phyloP scores from a whole-genome alignment of 2,797 vertebrate species.

The Molothrus aeneus region DNA sequence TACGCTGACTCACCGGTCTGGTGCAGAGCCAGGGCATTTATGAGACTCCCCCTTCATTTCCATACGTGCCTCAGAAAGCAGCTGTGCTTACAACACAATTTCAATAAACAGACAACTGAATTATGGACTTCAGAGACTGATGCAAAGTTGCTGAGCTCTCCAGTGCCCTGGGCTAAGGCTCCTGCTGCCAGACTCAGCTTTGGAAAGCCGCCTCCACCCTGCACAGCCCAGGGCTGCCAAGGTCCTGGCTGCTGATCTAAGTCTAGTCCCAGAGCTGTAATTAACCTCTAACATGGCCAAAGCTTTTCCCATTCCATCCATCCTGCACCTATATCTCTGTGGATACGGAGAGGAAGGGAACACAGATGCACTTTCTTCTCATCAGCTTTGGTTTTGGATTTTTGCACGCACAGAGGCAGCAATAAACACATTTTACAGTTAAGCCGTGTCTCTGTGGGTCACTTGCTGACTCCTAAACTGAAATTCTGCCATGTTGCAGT shows the following conservation, averaged over 20 bases:
- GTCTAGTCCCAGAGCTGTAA: not conserved
- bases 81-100: constrained; percentile 43
- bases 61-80: constrained; percentile 32
- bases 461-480: not conserved
- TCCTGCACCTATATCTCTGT: not conserved
- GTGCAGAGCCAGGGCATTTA: not conserved
- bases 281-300: not conserved
- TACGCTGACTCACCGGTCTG: constrained; percentile 32
- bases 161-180: not conserved
- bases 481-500: not conserved
- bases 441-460: rapidly evolving
- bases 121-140: constrained; percentile 16
- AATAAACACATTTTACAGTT: not conserved
- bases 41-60: constrained; percentile 37
- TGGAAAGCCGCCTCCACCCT: not conserved
- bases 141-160: not conserved
- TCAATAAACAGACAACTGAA: constrained; percentile 44
- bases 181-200: not conserved
- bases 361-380: not conserved
- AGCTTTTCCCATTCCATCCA: not conserved
- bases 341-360: not conserved
- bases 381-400: not conserved
- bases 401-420: not conserved
- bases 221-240: not conserved
- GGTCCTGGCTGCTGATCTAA: not conserved